Evolutionary conservation across 2,113 vertebrate species (phyloP).

Genomic region (Pachycephala philippinensis): DNA sequence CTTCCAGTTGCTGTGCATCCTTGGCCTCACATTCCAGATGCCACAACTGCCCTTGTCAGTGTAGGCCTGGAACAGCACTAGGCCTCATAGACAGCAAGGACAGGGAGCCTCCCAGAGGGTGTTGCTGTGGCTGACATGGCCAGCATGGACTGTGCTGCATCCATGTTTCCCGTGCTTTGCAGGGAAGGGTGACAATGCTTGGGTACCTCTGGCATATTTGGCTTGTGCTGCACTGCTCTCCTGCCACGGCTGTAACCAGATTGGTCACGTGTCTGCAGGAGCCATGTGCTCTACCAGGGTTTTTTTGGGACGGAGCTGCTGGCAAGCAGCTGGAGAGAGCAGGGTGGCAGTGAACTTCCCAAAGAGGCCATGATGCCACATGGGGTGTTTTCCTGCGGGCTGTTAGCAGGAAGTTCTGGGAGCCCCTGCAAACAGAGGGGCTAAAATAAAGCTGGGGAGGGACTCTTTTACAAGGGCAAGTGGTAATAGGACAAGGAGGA

Average conservation of each 20-base stretch:
- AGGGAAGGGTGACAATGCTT: neutral
- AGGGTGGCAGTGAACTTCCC: neutral
- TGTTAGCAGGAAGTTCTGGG: neutral
- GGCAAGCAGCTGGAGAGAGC: neutral
- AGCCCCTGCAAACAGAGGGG: neutral
- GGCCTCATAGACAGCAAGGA: neutral
- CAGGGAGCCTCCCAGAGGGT: neutral
- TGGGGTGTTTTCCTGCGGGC: neutral
- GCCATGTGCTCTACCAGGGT: neutral
- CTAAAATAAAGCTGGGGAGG: neutral
- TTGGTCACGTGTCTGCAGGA: neutral
- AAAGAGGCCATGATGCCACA: accelerated
- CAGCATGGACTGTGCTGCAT: neutral
- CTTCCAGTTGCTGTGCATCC: neutral
- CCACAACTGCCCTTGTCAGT: neutral
- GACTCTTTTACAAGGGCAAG: neutral
- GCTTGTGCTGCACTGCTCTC: neutral
- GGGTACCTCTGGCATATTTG: neutral
- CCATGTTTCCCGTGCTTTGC: neutral
- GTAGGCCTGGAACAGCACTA: neutral
- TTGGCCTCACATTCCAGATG: neutral
- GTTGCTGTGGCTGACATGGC: neutral
- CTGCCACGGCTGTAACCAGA: neutral
- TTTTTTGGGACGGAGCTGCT: neutral
- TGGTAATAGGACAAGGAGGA: neutral